Conservation (phyloP, 1,140 invertebrate genomes). For the Trinorchestia longiramus region DNA sequence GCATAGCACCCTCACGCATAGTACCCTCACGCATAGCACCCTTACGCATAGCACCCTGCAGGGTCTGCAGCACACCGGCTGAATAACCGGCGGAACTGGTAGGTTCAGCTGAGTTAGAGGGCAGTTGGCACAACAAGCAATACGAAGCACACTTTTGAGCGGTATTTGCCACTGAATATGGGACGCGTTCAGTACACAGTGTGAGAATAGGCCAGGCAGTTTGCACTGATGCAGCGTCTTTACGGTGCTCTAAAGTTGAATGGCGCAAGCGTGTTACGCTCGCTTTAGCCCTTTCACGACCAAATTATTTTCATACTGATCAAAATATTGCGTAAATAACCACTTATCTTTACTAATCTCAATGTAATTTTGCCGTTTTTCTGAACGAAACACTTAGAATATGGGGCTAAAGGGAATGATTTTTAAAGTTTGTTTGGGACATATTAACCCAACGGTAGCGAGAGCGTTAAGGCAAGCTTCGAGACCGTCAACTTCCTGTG, state of each 20-base stretch:
- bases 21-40: too few species aligned
- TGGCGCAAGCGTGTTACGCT: background rate
- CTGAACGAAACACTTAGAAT: too few species aligned
- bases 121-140: background rate
- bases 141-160: background rate
- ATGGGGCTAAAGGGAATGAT: too few species aligned
- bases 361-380: too few species aligned
- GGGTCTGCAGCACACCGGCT: background rate
- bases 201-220: background rate
- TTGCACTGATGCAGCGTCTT: conserved; percentile 31
- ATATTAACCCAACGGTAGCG: too few species aligned
- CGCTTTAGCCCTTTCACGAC: too few species aligned
- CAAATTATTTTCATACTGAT: too few species aligned
- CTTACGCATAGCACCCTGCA: background rate
- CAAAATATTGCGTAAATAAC: too few species aligned
- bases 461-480: background rate
- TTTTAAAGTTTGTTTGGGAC: too few species aligned
- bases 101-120: background rate
- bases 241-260: conserved; percentile 31
- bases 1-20: too few species aligned
- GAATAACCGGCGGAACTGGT: background rate
- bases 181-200: background rate
- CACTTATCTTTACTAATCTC: too few species aligned
- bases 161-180: background rate
- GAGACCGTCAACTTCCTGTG: background rate